These are phyloP conservation scores for Smittia aterrima DNA, from an alignment of 2,888 invertebrate species.

Conservation along the genomic window DNA sequence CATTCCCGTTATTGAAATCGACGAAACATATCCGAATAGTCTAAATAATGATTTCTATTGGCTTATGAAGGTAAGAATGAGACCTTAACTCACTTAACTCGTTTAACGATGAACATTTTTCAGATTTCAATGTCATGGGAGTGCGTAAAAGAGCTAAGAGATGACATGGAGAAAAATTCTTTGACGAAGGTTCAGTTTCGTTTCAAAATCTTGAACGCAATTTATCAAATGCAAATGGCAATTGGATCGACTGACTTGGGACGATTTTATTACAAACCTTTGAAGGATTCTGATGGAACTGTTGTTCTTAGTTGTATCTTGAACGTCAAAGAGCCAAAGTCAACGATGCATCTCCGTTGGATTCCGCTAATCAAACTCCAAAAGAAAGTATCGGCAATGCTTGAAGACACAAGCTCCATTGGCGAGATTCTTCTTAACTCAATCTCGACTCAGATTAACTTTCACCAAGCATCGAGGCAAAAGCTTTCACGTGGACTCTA, in stretches of 20 bases:
- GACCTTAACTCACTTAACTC: background rate
- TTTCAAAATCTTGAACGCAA: conserved; percentile 87
- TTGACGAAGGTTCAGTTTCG: conserved; percentile 87
- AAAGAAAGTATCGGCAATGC: conserved; percentile 71
- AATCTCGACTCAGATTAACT: conserved; percentile 73
- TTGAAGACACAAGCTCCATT: conserved; percentile 69
- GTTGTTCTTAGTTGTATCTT: conserved; percentile 87
- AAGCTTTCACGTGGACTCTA: conserved; percentile 86
- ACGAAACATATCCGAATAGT: conserved; percentile 90
- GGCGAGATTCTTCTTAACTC: conserved; percentile 83
- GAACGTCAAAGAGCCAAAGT: conserved; percentile 64
- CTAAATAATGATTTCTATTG: conserved; percentile 94
- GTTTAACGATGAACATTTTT: background rate
- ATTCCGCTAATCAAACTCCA: conserved; percentile 80
- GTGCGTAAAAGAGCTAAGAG: conserved; percentile 85
- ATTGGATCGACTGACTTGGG: conserved; percentile 91
- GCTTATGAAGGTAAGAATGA: conserved; percentile 79
- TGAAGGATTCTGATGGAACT: conserved; percentile 85
- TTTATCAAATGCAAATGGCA: conserved; percentile 88
- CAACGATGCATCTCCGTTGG: conserved; percentile 91
- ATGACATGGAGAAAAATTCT: conserved; percentile 89
- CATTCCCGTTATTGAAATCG: conserved; percentile 93
- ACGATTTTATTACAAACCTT: conserved; percentile 87
- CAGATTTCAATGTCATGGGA: conserved; percentile 97
- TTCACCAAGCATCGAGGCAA: conserved; percentile 70